Conservation (phyloP, 2,797 vertebrate genomes). For the Crenuchus spilurus region DNA sequence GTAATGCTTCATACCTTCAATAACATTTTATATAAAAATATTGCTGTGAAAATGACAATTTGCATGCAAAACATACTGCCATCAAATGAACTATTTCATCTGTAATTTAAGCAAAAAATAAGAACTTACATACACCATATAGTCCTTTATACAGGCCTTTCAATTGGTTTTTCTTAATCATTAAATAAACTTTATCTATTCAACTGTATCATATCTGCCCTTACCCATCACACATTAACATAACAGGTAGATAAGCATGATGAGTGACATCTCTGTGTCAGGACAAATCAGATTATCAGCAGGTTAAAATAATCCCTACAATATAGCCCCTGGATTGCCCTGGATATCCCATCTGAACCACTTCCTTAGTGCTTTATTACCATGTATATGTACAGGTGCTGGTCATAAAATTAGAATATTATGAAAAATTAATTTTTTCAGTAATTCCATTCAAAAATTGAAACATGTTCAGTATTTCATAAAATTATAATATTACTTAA, state of each 20-base stretch:
- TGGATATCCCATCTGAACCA: slow-evolving; percentile 42
- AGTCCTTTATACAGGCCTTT: not conserved
- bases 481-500: no score
- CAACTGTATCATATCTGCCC: not conserved
- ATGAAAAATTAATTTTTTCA: no score
- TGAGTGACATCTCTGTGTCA: slow-evolving; percentile 47
- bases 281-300: slow-evolving; percentile 52
- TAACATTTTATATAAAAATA: not conserved
- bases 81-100: not conserved
- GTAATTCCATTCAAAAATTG: no score
- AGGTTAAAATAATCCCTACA: slow-evolving; percentile 54
- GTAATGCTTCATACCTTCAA: not conserved
- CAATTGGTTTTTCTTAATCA: not conserved
- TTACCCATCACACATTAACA: not conserved
- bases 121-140: not conserved
- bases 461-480: no score
- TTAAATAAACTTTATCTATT: not conserved
- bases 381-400: no score
- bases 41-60: not conserved
- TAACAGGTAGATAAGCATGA: slow-evolving; percentile 28
- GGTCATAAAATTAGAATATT: no score
- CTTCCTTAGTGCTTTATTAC: not conserved
- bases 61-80: not conserved
- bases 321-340: slow-evolving; percentile 39
- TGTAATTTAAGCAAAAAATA: not conserved